Base-by-base conservation (phyloP, 2,797 vertebrate genomes). In the Pygocentrus nattereri region DNA sequence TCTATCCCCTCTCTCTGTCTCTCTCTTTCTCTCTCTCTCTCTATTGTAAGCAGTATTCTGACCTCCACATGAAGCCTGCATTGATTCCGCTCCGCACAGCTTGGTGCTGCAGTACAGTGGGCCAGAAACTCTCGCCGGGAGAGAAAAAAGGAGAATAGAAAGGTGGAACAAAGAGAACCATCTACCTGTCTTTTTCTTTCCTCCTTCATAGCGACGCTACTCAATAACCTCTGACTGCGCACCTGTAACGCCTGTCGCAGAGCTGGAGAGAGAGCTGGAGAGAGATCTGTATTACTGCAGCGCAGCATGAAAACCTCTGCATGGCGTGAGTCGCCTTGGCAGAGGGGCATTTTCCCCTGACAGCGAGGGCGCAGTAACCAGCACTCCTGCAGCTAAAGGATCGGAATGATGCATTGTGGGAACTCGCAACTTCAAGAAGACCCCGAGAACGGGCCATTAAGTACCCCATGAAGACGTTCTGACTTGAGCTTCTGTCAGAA, bases 201-300 rank as follows among this genome's bases (percentile, higher is more conserved):
- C 38, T 59, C 21, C 65, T 44, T 41, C 13, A 31, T 30, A 62
- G 54, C 16, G 15, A 13, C 16, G 25, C 27, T 18, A 5, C 61
- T 71, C 30, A 31, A 74, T 62, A 59, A 82, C 75, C 74, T 78
- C 69, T 78, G 56, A 80, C 56, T 71, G 47, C 61, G 74, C 72
- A 76, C 73, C 31, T 82, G 58, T 58, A 58, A 74, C 41, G 70
- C 73, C 25, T 19, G 47, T 67, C 16, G 41, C 7, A 54, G 62
- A 85, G 67, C 38, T 11, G 59, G 76, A 49, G 27, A 27, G 13
- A 27, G 27, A 50, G 49, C 52, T 38, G 41, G 44, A 18, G 23
- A 65, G 58, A 54, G 70, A 65, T 34, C 31, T 62, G 68, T 54
- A 67, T 74, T 81, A 25, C 68, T 18, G 23, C 23, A 47, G 34